Conservation (phyloP, 2,113 vertebrate genomes). For the Podarcis raffonei region DNA sequence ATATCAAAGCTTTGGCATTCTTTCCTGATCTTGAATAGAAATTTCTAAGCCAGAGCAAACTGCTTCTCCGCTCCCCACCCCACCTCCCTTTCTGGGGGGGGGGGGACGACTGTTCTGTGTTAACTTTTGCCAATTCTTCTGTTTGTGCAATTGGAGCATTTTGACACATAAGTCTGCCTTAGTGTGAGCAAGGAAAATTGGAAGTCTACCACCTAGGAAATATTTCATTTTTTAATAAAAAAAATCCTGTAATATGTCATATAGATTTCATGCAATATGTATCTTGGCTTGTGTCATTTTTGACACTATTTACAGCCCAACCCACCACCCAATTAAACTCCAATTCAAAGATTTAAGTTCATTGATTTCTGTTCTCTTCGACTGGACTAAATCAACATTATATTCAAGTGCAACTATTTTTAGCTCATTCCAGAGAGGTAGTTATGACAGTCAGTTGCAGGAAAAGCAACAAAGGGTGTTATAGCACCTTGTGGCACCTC, state of each 20-base stretch:
- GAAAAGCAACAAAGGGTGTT: too few species aligned
- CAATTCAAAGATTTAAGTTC: not conserved
- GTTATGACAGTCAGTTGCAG: too few species aligned
- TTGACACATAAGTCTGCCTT: not conserved
- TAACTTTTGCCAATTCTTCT: not conserved
- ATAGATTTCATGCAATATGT: fast-evolving
- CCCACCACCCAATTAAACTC: not conserved
- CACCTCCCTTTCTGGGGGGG: too few species aligned
- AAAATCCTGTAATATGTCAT: not conserved
- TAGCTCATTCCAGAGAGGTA: too few species aligned
- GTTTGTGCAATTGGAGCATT: not conserved
- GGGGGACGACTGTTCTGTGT: not conserved
- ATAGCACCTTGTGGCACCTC: too few species aligned
- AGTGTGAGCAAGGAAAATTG: not conserved
- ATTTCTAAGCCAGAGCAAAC: not conserved
- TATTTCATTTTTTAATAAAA: not conserved
- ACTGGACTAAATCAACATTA: not conserved
- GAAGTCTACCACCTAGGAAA: not conserved
- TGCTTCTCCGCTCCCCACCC: not conserved
- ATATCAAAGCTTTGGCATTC: not conserved
- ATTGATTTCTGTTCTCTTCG: not conserved
- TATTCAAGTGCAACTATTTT: not conserved
- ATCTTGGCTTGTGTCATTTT: not conserved
- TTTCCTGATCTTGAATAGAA: not conserved
- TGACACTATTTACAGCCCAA: not conserved